Percentiles rank a stretch among this genome's conserved stretches.
phyloP scores from a whole-genome alignment of 2,888 invertebrate genomes.

The Meteorus cinctellus region DNA sequence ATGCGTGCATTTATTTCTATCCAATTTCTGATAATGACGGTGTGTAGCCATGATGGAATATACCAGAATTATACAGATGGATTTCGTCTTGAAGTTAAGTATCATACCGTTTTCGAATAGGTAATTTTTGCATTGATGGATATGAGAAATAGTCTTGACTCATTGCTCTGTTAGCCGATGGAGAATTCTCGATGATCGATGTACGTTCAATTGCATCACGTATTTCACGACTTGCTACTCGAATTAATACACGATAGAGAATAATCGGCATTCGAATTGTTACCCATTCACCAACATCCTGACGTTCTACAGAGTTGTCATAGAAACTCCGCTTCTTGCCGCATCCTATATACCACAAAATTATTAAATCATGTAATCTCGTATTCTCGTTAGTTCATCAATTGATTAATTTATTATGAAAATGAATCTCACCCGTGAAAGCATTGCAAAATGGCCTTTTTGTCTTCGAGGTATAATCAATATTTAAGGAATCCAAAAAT shows the following conservation, averaged over 20 bases:
- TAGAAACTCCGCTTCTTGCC: constrained; percentile 61
- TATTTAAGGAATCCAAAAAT: constrained; percentile 49
- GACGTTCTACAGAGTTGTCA: constrained; percentile 44
- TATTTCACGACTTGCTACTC: constrained; percentile 53
- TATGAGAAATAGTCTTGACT: constrained; percentile 38
- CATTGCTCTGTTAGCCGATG: constrained; percentile 12
- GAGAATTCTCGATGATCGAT: constrained; percentile 37
- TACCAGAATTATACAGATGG: background rate
- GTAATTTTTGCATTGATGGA: constrained; percentile 37
- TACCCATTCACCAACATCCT: constrained; percentile 34
- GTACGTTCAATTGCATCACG: constrained; percentile 50
- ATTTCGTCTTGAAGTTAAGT: constrained; percentile 46
- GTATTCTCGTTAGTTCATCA: constrained; percentile 5
- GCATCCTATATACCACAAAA: constrained; percentile 56
- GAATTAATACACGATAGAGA: constrained; percentile 61
- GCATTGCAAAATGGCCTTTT: constrained; percentile 93
- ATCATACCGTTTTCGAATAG: constrained; percentile 45
- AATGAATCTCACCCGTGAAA: constrained; percentile 81
- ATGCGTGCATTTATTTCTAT: background rate
- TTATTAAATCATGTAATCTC: background rate
- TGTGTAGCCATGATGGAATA: background rate
- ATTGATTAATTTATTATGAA: constrained; percentile 19
- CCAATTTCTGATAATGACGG: background rate
- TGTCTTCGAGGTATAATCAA: constrained; percentile 55
- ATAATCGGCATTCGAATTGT: constrained; percentile 56